Conservation (phyloP, 1,140 invertebrate genomes). For the Macrobrachium rosenbergii region DNA sequence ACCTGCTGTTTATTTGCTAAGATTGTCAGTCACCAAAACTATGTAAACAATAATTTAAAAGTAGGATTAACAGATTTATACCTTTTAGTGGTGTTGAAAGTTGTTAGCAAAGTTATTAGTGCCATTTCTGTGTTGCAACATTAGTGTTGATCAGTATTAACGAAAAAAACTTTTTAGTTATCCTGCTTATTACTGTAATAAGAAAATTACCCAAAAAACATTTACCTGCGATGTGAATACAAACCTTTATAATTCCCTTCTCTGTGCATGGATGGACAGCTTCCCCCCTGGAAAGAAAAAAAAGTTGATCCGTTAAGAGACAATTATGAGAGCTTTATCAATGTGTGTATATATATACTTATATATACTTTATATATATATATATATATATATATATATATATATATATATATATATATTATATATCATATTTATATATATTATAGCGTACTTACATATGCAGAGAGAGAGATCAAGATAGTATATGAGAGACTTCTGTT, state of each 20-base stretch:
- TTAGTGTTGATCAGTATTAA: no score
- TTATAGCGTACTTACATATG: no score
- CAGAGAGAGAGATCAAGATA: no score
- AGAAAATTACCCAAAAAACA: neutral
- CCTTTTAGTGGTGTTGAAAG: no score
- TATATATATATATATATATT: neutral
- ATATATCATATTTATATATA: neutral
- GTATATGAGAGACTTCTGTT: no score
- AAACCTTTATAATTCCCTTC: slow-evolving; percentile 56
- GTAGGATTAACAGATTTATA: no score
- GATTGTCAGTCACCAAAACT: no score
- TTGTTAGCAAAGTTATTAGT: no score
- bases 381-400: neutral
- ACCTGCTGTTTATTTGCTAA: no score
- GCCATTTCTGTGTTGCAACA: no score
- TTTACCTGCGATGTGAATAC: neutral
- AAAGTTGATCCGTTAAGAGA: neutral
- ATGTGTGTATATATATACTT: neutral
- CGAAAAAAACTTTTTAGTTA: no score
- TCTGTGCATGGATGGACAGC: slow-evolving; percentile 54
- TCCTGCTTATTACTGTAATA: neutral
- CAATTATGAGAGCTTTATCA: neutral
- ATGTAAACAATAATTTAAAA: no score
- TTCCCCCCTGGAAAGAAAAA: slow-evolving; percentile 41
- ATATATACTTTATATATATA: neutral